Evolutionary conservation across 2,113 vertebrate species (phyloP), one percentile per base, ranked within the genome.

Genomic region (Tinamus guttatus): DNA sequence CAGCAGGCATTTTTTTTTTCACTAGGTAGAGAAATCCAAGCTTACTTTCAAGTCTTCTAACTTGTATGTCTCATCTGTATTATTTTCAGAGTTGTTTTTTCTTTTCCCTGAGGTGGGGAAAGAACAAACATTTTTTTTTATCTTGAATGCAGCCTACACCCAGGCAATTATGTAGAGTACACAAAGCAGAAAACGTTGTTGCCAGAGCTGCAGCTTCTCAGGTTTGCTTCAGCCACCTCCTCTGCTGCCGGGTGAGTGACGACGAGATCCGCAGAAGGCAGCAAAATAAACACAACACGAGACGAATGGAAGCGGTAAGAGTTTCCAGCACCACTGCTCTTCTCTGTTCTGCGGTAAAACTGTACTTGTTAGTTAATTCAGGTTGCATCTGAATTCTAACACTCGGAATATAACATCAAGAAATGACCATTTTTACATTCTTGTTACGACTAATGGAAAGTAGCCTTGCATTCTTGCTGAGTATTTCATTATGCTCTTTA

Each of bases 141-240:
- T 94, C 88, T 81, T 69, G n/a, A 86, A 95, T 40, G 58, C 60
- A 89, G 93, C 83, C 93, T 83, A 92, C 94, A 92, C 92, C 94
- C 94, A 94, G 69, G 93, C 67, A 97, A 90, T 95, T 93, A 84
- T 10, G 54, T 18, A 82, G 76, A 96, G 93, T 81, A 96, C 94
- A 95, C 90, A 95, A 90, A 94, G 90, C 93, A 92, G 77, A 81
- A 94, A 81, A 81, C 4, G 32, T 91, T 89, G 89, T 94, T 86
- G 80, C 88, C 73, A 86, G 87, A 81, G 73, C 58, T 47, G 73
- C 64, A 89, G 82, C 58, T 90, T 27, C 82, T 84, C 65, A 40
- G 60, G 25, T 94, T 75, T 84, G 32, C 60, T 88, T 79, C 47
- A 38, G 32, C 51, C 25, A 19, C 47, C 25, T 71, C 47, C 25